These are phyloP conservation scores for Erethizon dorsatum DNA, from an alignment of 2,797 vertebrate genomes.

Conservation along the genomic window DNA sequence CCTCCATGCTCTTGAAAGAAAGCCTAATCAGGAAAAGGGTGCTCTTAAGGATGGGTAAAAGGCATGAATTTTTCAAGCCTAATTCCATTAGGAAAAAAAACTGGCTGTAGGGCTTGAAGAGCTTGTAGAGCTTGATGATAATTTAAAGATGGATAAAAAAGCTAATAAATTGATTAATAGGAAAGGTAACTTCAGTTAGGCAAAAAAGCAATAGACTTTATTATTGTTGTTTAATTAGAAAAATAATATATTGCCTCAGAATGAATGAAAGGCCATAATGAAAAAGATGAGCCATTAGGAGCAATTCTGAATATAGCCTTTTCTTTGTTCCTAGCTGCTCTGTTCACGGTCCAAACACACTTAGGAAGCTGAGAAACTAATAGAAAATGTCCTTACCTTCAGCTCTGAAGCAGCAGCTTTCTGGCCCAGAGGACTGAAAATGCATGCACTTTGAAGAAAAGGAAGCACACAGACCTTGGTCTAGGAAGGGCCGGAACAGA, in stretches of 20 bases:
- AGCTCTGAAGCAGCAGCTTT: constrained; percentile 74
- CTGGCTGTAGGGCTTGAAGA: background rate
- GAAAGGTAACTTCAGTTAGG: background rate
- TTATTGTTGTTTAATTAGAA: constrained; percentile 55
- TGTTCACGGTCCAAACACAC: background rate
- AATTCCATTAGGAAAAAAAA: background rate
- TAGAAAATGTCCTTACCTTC: constrained; percentile 88
- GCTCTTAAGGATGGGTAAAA: background rate
- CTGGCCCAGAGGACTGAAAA: constrained; percentile 62
- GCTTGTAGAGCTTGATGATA: background rate
- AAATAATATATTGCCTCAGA: constrained; percentile 22
- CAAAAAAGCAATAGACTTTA: constrained; percentile 26
- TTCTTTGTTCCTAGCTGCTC: background rate
- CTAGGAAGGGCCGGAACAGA: constrained; percentile 83
- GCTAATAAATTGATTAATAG: background rate
- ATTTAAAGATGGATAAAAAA: constrained; percentile 30
- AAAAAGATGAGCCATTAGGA: background rate
- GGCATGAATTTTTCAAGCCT: background rate
- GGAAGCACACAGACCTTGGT: constrained; percentile 83
- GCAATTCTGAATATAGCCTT: background rate
- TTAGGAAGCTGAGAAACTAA: constrained; percentile 67
- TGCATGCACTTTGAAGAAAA: constrained; percentile 82
- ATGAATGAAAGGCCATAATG: constrained; percentile 2
- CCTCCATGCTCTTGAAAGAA: background rate
- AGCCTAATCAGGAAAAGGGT: background rate